Evolutionary conservation across 2,888 invertebrate genomes (phyloP), one percentile per base, ranked within the genome.

Genomic region (Auanema sp.): DNA sequence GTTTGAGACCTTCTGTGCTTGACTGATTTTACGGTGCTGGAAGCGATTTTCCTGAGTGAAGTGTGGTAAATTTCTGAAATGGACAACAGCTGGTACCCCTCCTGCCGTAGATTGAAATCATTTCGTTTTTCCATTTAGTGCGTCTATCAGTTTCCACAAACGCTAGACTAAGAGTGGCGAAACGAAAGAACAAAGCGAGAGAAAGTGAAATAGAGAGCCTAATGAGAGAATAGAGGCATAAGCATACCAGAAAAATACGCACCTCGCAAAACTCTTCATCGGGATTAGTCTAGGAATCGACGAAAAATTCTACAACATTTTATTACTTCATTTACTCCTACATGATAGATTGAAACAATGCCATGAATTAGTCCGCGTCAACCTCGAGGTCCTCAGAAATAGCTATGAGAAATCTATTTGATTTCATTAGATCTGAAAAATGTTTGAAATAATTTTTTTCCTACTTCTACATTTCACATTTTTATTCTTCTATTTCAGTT

Each of bases 401-500:
- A n/a, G n/a, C n/a, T n/a, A n/a, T n/a, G n/a, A n/a, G n/a, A n/a
- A n/a, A n/a, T n/a, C n/a, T n/a, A n/a, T n/a, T n/a, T n/a, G n/a
- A n/a, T n/a, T n/a, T n/a, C n/a, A n/a, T n/a, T n/a, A n/a, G n/a
- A n/a, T n/a, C n/a, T n/a, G n/a, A n/a, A n/a, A n/a, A n/a, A n/a
- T n/a, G n/a, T n/a, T n/a, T n/a, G n/a, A n/a, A n/a, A n/a, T n/a
- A n/a, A n/a, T 33, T 33, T 8, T 5, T 33, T 33, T 33, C 4
- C 33, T 33, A 5, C n/a, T 18, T 47, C 0, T 16, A 16, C 24
- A 8, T 52, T 23, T 23, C 18, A 23, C 8, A 23, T 8, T 21
- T 6, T 21, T n/a, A 21, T 21, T 52, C 8, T 52, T 18, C 5
- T 24, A 40, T 70, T 71, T 49, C 60, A 71, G 69, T 71, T 71